Conservation (phyloP, 2,888 invertebrate genomes). For the Archaeoteleia sp. region DNA sequence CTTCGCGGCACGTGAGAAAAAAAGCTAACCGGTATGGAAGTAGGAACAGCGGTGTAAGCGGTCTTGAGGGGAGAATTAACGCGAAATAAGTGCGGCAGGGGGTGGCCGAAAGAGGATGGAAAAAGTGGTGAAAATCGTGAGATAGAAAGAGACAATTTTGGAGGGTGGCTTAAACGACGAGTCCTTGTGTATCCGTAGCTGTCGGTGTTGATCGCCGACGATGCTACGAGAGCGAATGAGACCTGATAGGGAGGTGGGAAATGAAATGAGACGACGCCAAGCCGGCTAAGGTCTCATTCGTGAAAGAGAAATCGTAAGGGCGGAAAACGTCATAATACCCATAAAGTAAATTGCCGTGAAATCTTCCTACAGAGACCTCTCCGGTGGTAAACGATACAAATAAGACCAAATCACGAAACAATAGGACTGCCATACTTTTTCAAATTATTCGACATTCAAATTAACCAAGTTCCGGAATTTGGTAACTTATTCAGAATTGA, state of each 20-base stretch:
- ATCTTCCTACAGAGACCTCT: slow-evolving; percentile 59
- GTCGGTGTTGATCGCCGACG: slow-evolving; percentile 51
- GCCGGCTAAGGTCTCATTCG: slow-evolving; percentile 33
- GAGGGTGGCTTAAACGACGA: slow-evolving; percentile 18
- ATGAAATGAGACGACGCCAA: slow-evolving; percentile 55
- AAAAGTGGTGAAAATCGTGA: slow-evolving; percentile 50
- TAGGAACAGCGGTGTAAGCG: slow-evolving; percentile 60
- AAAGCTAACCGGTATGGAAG: slow-evolving; percentile 59
- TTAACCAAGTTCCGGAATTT: too few relatives aligned
- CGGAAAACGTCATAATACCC: slow-evolving; percentile 65
- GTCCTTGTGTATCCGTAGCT: slow-evolving; percentile 23
- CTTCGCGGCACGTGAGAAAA: slow-evolving; percentile 72
- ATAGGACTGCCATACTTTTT: slow-evolving; percentile 35
- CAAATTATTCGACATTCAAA: too few relatives aligned
- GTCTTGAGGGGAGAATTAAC: slow-evolving; percentile 73
- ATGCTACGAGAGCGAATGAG: slow-evolving; percentile 43
- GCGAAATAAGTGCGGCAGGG: slow-evolving; percentile 64
- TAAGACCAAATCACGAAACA: slow-evolving; percentile 55
- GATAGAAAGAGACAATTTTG: slow-evolving; percentile 30
- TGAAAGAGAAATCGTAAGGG: slow-evolving; percentile 55
- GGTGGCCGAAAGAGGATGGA: slow-evolving; percentile 35
- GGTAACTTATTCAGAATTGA: too few relatives aligned
- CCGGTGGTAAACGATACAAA: slow-evolving; percentile 63
- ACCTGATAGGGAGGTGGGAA: slow-evolving; percentile 31
- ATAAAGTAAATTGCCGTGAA: slow-evolving; percentile 70